Base-by-base conservation (phyloP, 2,888 invertebrate species). In the Gortyna flavago region DNA sequence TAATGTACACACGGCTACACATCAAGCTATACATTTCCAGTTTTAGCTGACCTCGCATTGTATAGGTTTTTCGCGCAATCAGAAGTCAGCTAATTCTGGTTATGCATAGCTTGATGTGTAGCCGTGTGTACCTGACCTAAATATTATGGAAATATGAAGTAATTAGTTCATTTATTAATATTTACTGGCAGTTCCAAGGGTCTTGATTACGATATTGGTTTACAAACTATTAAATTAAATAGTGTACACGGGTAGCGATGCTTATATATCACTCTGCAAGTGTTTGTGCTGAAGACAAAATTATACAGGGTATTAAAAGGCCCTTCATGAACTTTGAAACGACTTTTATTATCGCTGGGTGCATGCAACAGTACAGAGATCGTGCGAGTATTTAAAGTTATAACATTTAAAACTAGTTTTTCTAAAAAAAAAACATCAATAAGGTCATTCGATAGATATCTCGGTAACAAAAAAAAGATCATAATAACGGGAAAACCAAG, bases 51-150 rank as follows among this genome's bases (percentile, higher is more conserved):
- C n/a, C n/a, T n/a, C n/a, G n/a, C n/a, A n/a, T n/a, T n/a, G n/a
- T n/a, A n/a, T n/a, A n/a, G n/a, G n/a, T n/a, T n/a, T n/a, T n/a
- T n/a, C n/a, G n/a, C n/a, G n/a, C n/a, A n/a, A n/a, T n/a, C n/a
- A n/a, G n/a, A n/a, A n/a, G n/a, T n/a, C n/a, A n/a, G n/a, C n/a
- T n/a, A n/a, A n/a, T n/a, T n/a, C n/a, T n/a, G n/a, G n/a, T n/a
- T n/a, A n/a, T n/a, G n/a, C n/a, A n/a, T n/a, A n/a, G n/a, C n/a
- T n/a, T n/a, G n/a, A n/a, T n/a, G n/a, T n/a, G n/a, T n/a, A n/a
- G n/a, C n/a, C n/a, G n/a, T n/a, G n/a, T n/a, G n/a, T n/a, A n/a
- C 21, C 29, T 75, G 69, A 72, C 75, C 80, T 69, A 83, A 51
- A 84, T 84, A 69, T 68, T 69, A 69, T 54, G 57, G 51, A 68